phyloP scores from a whole-genome alignment of 2,888 invertebrate genomes.

The Drosophila borborema region DNA sequence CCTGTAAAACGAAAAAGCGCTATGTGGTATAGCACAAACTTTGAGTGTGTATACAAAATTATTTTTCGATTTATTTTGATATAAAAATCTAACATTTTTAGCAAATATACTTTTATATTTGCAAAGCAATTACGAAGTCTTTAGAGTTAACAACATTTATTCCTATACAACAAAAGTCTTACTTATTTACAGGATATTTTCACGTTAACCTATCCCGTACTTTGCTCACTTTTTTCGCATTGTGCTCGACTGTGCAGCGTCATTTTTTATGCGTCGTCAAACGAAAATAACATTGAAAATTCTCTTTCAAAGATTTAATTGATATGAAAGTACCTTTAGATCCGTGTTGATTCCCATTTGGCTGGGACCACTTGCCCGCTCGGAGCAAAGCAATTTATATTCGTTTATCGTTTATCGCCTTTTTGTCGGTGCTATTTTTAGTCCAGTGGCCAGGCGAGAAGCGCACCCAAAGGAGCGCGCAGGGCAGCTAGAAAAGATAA shows the following conservation, averaged over 20 bases:
- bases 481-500: slow-evolving; percentile 41
- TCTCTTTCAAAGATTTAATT: slow-evolving; percentile 50
- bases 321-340: slow-evolving; percentile 36
- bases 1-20: not conserved
- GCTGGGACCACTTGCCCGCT: slow-evolving; percentile 45
- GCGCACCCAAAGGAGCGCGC: slow-evolving; percentile 43
- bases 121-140: no score
- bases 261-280: slow-evolving; percentile 29
- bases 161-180: no score
- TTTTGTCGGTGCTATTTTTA: slow-evolving; percentile 45
- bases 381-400: slow-evolving; percentile 52
- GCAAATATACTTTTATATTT: no score
- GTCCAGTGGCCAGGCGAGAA: slow-evolving; percentile 14
- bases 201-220: rapidly evolving
- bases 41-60: not conserved
- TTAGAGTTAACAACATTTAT: no score
- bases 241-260: slow-evolving; percentile 17
- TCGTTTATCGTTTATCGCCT: slow-evolving; percentile 53
- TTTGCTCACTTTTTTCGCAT: slow-evolving; percentile 13
- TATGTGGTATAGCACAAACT: not conserved
- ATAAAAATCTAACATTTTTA: no score
- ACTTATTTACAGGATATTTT: slow-evolving; percentile 21
- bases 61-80: no score
- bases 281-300: slow-evolving; percentile 18
- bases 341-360: slow-evolving; percentile 38